These are phyloP conservation scores for Trematomus bernacchii DNA, from an alignment of 2,797 vertebrate species.

Conservation along the genomic window DNA sequence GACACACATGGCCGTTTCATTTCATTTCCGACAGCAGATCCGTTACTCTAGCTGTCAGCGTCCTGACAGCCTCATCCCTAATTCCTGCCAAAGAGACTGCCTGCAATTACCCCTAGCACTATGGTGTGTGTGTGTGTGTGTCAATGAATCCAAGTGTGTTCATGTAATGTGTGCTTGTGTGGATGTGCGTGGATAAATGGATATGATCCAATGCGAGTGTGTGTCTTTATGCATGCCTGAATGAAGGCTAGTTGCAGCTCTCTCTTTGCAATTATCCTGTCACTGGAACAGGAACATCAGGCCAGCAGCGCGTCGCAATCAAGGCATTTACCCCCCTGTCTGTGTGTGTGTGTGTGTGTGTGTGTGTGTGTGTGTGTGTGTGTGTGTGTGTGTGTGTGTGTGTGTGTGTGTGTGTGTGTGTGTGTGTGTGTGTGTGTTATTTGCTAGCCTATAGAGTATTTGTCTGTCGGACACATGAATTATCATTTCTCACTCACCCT, in stretches of 20 bases:
- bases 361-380: background rate
- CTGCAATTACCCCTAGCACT: conserved; percentile 77
- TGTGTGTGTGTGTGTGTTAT: conserved; percentile 23
- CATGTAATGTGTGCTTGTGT: conserved; percentile 37
- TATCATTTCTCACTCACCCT: conserved; percentile 49
- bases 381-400: conserved; percentile 38
- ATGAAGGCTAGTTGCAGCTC: conserved; percentile 67
- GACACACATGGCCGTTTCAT: conserved; percentile 62
- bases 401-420: conserved; percentile 39
- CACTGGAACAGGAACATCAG: conserved; percentile 68
- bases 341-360: background rate
- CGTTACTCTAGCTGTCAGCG: conserved; percentile 71
- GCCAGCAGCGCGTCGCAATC: conserved; percentile 64
- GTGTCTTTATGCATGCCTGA: conserved; percentile 48
- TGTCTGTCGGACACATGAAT: conserved; percentile 44
- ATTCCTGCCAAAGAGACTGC: conserved; percentile 77
- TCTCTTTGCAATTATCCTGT: conserved; percentile 77
- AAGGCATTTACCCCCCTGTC: conserved; percentile 71
- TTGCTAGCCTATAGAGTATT: conserved; percentile 29
- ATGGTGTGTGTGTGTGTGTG: conserved; percentile 32
- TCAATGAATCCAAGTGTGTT: conserved; percentile 55
- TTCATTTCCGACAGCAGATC: conserved; percentile 72
- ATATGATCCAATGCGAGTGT: conserved; percentile 43
- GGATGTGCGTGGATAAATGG: conserved; percentile 28
- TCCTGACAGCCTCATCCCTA: conserved; percentile 80